Base-by-base conservation (phyloP, 2,113 vertebrate genomes). In the Sterna hirundo region DNA sequence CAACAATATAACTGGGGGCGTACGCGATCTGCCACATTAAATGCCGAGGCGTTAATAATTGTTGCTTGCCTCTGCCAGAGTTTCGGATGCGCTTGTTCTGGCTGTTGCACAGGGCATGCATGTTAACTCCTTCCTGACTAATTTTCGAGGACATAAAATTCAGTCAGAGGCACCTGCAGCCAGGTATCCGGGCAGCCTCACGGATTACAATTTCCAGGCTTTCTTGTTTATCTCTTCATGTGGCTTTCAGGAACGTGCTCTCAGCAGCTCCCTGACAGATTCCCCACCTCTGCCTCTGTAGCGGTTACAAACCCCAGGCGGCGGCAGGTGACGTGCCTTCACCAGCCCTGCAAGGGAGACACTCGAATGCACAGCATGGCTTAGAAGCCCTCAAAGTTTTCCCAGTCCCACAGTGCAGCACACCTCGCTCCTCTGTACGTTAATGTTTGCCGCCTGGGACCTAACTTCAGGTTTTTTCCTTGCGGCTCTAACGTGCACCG, bases 31-130 rank as follows among this genome's bases (percentile, higher is more conserved):
- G 89, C 95, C 91, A 95, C 87, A 30, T 88, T 93, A 91, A 95
- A 94, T 86, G 78, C 92, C 21, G 75, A 96, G 92, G 94, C 55
- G 86, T 96, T 96, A 72, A 85, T 96, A 95, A 75, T 65, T 96
- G 79, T 89, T 94, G 79, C 70, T 84, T 90, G 91, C 75, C 82
- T 95, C 76, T 64, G 95, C 78, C 7, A 2, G 76, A 84, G 80
- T 69, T 87, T 66, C 0, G 5, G 93, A 75, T 74, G 91, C 16
- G 7, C 82, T 94, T 19, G 13, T 55, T 69, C 66, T 87, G 89
- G 36, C 82, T 92, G 83, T 40, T 83, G 47, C 57, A 8, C 2
- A 46, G 70, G 52, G 55, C 86, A 76, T 2, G 0, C 44, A 27
- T 18, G 11, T 96, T 96, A 97, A 97, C 87, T 74, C 92, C 64